phyloP scores from a whole-genome alignment of 2,888 invertebrate species.

The Cantharis flavilabris region DNA sequence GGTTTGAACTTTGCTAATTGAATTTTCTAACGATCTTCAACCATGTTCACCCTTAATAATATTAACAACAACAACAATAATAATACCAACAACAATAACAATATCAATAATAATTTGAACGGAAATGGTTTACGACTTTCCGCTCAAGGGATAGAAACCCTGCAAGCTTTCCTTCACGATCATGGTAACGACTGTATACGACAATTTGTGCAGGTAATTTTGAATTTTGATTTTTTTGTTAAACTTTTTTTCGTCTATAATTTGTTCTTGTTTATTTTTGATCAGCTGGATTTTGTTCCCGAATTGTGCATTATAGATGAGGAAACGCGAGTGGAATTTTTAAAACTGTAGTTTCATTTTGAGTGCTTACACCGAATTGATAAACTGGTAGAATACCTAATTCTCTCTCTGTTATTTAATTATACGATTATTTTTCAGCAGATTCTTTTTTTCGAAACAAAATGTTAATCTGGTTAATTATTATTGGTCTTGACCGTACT shows the following conservation, averaged over 20 bases:
- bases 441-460: not conserved
- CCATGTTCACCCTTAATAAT: constrained; percentile 34
- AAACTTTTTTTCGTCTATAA: not conserved
- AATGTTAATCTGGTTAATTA: not conserved
- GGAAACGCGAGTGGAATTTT: not conserved
- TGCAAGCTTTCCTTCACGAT: constrained; percentile 66
- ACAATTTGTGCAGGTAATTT: constrained; percentile 67
- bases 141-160: constrained; percentile 64
- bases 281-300: not conserved
- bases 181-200: constrained; percentile 69
- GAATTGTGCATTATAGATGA: not conserved
- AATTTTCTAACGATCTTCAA: constrained; percentile 7
- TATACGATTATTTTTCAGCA: not conserved
- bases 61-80: constrained; percentile 44
- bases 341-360: not conserved
- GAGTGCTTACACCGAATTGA: not conserved
- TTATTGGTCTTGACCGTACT: not conserved
- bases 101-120: constrained; percentile 51
- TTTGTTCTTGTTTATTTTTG: not conserved
- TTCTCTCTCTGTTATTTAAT: not conserved
- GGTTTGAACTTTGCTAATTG: constrained; percentile 8
- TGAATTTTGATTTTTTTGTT: not conserved
- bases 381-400: not conserved
- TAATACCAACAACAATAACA: constrained; percentile 42
- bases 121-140: constrained; percentile 63